Conservation (phyloP, 2,797 vertebrate genomes). For the Hydrocynus forskahlii region DNA sequence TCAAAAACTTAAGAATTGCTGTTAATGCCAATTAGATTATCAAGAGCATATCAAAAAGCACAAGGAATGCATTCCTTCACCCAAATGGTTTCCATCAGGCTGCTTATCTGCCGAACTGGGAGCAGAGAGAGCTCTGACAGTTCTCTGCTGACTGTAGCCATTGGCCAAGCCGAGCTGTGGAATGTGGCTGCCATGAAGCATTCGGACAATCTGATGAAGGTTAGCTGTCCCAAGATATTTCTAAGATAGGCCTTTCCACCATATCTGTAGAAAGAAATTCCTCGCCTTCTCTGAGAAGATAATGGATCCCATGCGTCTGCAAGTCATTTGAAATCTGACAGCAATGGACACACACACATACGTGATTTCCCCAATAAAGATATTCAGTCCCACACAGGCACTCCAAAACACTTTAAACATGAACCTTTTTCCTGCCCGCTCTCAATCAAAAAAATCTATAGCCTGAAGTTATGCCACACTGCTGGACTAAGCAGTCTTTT, state of each 20-base stretch:
- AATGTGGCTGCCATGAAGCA: conserved; percentile 65
- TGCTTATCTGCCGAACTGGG: conserved; percentile 40
- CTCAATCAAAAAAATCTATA: conserved; percentile 47
- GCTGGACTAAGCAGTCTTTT: conserved; percentile 67
- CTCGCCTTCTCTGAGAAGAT: conserved; percentile 69
- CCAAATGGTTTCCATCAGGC: conserved; percentile 52
- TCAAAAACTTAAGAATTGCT: conserved; percentile 7
- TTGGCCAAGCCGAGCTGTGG: conserved; percentile 44
- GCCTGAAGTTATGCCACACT: conserved; percentile 50
- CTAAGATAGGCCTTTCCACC: conserved; percentile 71
- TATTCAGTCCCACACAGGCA: conserved; percentile 42
- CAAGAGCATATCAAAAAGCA: conserved; percentile 43
- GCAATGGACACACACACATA: conserved; percentile 40
- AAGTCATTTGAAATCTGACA: conserved; percentile 69
- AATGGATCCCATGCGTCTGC: conserved; percentile 67
- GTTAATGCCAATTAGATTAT: conserved; percentile 47
- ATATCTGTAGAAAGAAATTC: conserved; percentile 72
- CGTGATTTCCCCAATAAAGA: conserved; percentile 15
- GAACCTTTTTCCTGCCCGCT: conserved; percentile 42
- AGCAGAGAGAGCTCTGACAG: conserved; percentile 27
- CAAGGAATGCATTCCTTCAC: conserved; percentile 41
- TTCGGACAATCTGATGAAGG: conserved; percentile 76
- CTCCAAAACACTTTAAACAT: conserved; percentile 43
- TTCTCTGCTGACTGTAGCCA: conserved; percentile 37
- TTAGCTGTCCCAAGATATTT: conserved; percentile 73